Evolutionary conservation across 2,113 vertebrate genomes (phyloP).

Genomic region (Anarhynchus alexandrinus): DNA sequence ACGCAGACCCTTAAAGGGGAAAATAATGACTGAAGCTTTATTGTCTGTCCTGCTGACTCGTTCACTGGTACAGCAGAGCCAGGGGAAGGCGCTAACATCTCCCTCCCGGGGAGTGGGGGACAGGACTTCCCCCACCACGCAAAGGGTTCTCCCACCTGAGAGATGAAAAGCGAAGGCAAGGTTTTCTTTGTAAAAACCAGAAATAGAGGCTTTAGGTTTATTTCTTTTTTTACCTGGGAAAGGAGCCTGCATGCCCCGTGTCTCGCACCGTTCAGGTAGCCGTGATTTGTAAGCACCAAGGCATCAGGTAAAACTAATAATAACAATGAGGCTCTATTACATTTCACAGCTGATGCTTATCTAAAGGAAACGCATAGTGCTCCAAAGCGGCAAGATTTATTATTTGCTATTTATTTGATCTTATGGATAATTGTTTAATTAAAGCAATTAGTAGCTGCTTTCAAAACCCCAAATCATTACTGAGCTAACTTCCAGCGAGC

Average conservation of each 20-base stretch:
- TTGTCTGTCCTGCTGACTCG: background rate
- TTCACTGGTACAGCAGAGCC: background rate
- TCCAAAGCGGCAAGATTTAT: constrained; percentile 31
- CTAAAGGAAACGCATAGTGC: background rate
- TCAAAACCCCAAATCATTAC: constrained; percentile 9
- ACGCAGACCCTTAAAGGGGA: background rate
- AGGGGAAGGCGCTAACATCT: background rate
- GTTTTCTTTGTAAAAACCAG: background rate
- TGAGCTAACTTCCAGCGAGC: background rate
- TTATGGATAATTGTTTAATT: constrained; percentile 51
- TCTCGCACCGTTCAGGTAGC: background rate
- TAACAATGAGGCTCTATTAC: constrained; percentile 4
- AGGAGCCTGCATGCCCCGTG: background rate
- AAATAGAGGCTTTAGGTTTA: background rate
- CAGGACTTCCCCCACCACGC: background rate
- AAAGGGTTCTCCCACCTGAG: background rate
- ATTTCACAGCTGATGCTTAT: constrained; percentile 38
- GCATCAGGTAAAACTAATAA: background rate
- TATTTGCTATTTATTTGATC: constrained; percentile 60
- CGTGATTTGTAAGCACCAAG: background rate
- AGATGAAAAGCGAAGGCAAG: background rate
- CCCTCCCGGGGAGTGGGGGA: background rate
- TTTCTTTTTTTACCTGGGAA: background rate
- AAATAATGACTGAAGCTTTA: rapidly evolving
- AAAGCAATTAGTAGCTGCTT: constrained; percentile 57